A percentile compares a stretch with the other conserved stretches of the same genome.
These are phyloP conservation scores for Karalla daura DNA, from an alignment of 2,797 vertebrate species.

Conservation along the genomic window DNA sequence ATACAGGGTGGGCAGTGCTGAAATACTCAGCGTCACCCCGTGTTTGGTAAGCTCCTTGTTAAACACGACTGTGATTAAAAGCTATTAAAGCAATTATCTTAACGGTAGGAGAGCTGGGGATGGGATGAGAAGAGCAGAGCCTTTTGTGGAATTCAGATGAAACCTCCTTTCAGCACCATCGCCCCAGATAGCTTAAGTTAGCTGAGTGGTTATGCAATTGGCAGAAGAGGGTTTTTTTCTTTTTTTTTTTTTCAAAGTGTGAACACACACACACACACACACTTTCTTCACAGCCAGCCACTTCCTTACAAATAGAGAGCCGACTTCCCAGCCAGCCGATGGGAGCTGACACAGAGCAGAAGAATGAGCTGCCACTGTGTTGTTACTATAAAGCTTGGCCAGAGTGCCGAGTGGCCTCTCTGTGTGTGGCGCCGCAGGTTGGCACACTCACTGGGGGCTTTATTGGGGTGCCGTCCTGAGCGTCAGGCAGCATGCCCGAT, in stretches of 20 bases:
- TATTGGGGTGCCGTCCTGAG: slow-evolving; percentile 74
- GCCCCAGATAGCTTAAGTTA: slow-evolving; percentile 62
- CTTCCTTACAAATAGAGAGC: slow-evolving; percentile 52
- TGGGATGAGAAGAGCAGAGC: slow-evolving; percentile 38
- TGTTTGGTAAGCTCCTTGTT: slow-evolving; percentile 60
- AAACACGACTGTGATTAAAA: slow-evolving; percentile 65
- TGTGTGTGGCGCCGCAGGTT: slow-evolving; percentile 77
- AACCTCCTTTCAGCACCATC: slow-evolving; percentile 62
- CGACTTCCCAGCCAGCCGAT: slow-evolving; percentile 58
- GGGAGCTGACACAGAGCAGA: slow-evolving; percentile 62
- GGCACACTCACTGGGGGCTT: slow-evolving; percentile 71
- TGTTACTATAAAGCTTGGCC: slow-evolving; percentile 60
- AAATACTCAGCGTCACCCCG: slow-evolving; percentile 40
- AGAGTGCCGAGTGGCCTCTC: slow-evolving; percentile 57
- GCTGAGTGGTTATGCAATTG: slow-evolving; percentile 68
- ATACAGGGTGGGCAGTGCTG: slow-evolving; percentile 29
- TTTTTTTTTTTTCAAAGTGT: slow-evolving; percentile 21
- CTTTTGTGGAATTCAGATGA: slow-evolving; percentile 61
- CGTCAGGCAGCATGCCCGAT: slow-evolving; percentile 78
- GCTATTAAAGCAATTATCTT: slow-evolving; percentile 74
- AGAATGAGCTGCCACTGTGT: slow-evolving; percentile 67
- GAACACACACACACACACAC: slow-evolving; percentile 21
- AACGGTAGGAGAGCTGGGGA: slow-evolving; percentile 56
- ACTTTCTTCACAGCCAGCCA: slow-evolving; percentile 41
- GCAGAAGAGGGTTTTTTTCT: slow-evolving; percentile 35